These are phyloP conservation scores for Pelmatolapia mariae DNA, from an alignment of 2,113 vertebrate species.

Conservation along the genomic window DNA sequence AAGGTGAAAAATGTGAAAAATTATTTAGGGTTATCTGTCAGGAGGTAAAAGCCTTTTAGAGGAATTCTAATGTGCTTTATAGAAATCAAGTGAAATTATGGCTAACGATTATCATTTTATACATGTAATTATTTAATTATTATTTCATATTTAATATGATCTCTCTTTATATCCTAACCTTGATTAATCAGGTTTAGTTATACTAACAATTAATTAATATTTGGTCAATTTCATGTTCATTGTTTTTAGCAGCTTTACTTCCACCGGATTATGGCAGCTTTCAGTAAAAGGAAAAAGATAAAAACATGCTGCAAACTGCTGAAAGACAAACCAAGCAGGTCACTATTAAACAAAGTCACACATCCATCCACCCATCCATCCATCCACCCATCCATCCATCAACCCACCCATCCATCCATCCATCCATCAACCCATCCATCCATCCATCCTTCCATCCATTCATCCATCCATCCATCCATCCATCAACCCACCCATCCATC, in stretches of 20 bases:
- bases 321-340: neutral
- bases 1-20: neutral
- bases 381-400: rapidly evolving
- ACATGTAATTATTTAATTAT: neutral
- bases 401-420: rapidly evolving
- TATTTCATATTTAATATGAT: neutral
- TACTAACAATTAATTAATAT: neutral
- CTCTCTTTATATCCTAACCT: neutral
- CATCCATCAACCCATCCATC: rapidly evolving
- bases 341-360: neutral
- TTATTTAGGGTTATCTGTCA: neutral
- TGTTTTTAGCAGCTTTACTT: neutral
- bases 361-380: rapidly evolving
- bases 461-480: rapidly evolving
- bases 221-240: neutral
- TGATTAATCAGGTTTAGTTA: neutral
- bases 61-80: neutral
- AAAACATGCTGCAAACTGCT: neutral
- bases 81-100: neutral
- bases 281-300: neutral
- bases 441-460: rapidly evolving
- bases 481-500: rapidly evolving
- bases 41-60: neutral
- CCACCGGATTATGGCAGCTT: no score
- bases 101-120: neutral